Evolutionary conservation across 1,140 invertebrate species (phyloP).

Genomic region (Drosophila chauvacae): DNA sequence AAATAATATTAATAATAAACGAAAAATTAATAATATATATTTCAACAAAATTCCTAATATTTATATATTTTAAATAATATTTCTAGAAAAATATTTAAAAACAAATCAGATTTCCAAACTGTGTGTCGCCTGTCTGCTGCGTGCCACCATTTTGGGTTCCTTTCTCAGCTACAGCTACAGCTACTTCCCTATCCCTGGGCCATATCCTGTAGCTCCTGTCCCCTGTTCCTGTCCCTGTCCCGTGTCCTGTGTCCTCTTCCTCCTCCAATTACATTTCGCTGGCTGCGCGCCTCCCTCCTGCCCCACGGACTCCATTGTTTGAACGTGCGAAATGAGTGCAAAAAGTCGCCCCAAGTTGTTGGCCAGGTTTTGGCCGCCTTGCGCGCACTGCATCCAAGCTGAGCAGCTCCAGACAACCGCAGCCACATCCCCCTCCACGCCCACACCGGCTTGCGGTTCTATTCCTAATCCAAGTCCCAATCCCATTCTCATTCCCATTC

Average conservation of each 20-base stretch:
- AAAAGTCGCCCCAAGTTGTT: constrained; percentile 75
- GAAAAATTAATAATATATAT: no score
- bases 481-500: not conserved
- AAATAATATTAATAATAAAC: no score
- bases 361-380: constrained; percentile 33
- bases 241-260: constrained; percentile 22
- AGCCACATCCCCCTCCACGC: not conserved
- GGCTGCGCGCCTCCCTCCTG: constrained; percentile 2
- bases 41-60: not conserved
- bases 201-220: constrained; percentile 9
- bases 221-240: not conserved
- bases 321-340: constrained; percentile 77
- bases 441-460: not conserved
- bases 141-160: constrained; percentile 20
- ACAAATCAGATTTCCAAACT: not conserved
- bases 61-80: not conserved
- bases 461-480: constrained; percentile 8
- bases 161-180: not conserved
- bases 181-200: constrained; percentile 32
- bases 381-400: not conserved
- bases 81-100: not conserved
- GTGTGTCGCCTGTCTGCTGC: constrained; percentile 11
- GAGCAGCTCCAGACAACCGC: constrained; percentile 11
- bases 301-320: constrained; percentile 26
- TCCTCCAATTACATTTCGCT: constrained; percentile 40